Percentiles rank a stretch among this genome's conserved stretches.
Conservation (phyloP, 2,797 vertebrate genomes). For the Gymnoscopelus microlampas region DNA sequence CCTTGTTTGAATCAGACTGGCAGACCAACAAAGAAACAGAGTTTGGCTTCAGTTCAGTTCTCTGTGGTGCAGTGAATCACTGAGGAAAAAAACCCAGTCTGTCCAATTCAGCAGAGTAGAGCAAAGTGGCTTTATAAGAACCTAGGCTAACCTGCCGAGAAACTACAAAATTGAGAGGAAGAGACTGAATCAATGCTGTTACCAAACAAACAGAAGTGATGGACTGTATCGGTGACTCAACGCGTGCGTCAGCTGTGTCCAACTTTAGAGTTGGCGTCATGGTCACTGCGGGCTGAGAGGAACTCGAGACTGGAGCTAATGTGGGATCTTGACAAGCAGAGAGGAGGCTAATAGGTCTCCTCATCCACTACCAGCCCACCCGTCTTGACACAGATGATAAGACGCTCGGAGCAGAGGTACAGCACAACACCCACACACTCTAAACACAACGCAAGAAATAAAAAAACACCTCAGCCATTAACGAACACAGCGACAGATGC, state of each 20-base stretch:
- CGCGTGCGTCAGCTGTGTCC: slow-evolving; percentile 45
- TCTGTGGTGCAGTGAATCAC: slow-evolving; percentile 4
- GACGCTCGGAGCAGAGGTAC: slow-evolving; percentile 47
- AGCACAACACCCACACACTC: slow-evolving; percentile 51
- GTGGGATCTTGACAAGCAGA: slow-evolving; percentile 51
- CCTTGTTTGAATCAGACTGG: slow-evolving; percentile 15
- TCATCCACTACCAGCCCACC: slow-evolving; percentile 55
- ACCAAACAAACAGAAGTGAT: slow-evolving; percentile 52
- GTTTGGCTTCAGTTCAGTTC: neutral
- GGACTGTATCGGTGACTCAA: slow-evolving; percentile 55
- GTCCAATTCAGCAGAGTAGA: slow-evolving; percentile 3
- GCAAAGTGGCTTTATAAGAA: slow-evolving; percentile 6
- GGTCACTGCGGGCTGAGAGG: slow-evolving; percentile 44
- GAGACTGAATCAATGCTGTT: slow-evolving; percentile 48
- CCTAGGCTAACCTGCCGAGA: slow-evolving; percentile 25
- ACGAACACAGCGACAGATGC: slow-evolving; percentile 18
- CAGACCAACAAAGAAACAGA: neutral
- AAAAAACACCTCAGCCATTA: slow-evolving; percentile 27
- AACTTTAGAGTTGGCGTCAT: slow-evolving; percentile 39
- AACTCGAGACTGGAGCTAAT: slow-evolving; percentile 61
- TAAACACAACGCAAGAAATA: slow-evolving; percentile 16
- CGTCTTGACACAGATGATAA: slow-evolving; percentile 56
- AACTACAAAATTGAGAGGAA: slow-evolving; percentile 43
- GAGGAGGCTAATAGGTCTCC: slow-evolving; percentile 43
- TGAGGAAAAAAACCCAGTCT: neutral